Evolutionary conservation across 1,140 invertebrate genomes (phyloP).

Genomic region (Drosophila tsacasi): DNA sequence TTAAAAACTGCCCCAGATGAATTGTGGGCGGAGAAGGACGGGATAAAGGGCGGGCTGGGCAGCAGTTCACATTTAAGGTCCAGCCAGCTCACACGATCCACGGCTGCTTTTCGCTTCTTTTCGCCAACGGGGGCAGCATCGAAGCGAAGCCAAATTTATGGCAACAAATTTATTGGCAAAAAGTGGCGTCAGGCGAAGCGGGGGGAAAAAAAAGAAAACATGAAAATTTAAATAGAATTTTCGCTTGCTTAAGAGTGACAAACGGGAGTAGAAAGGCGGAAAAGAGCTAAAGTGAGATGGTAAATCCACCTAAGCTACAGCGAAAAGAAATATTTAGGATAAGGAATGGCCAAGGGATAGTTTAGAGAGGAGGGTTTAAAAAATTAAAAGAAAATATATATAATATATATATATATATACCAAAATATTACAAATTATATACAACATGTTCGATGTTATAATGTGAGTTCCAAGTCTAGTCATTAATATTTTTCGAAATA

Average conservation of each 20-base stretch:
- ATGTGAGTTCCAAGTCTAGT: background rate
- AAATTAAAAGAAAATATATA: background rate
- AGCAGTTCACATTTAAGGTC: constrained; percentile 27
- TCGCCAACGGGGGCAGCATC: constrained; percentile 26
- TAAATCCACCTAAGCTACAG: constrained; percentile 49
- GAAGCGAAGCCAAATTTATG: constrained; percentile 74
- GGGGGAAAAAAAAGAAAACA: constrained; percentile 17
- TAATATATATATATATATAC: too few species aligned
- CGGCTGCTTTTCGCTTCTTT: constrained; percentile 6
- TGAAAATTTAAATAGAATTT: constrained; percentile 70
- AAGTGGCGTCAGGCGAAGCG: constrained; percentile 16
- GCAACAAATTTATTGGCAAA: constrained; percentile 72
- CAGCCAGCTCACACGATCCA: constrained; percentile 55
- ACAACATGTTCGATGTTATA: background rate
- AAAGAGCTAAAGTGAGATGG: constrained; percentile 22
- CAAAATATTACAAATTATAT: background rate
- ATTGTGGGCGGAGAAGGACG: constrained; percentile 2
- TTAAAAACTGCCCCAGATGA: constrained; percentile 71
- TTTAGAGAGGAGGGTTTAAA: background rate
- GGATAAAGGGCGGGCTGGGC: background rate
- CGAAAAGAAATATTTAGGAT: constrained; percentile 40
- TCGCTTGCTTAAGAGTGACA: constrained; percentile 53
- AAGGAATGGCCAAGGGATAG: background rate
- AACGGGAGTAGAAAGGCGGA: constrained; percentile 15
- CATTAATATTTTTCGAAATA: background rate